Evolutionary conservation across 2,797 vertebrate species (phyloP).

Genomic region (Gymnocypris eckloni): DNA sequence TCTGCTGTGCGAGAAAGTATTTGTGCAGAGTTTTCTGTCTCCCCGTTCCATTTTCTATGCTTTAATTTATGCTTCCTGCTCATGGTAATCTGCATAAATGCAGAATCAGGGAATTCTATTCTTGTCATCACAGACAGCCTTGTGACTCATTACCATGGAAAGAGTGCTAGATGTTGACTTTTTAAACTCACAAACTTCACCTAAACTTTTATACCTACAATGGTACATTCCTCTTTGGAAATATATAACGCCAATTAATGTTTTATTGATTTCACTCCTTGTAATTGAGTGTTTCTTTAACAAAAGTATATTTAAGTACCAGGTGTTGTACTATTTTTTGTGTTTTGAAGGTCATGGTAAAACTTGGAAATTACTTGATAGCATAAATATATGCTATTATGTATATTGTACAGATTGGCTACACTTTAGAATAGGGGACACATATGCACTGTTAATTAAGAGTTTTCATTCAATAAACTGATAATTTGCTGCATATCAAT

Average conservation of each 20-base stretch:
- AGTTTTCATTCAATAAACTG: neutral
- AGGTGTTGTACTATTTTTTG: conserved; percentile 3
- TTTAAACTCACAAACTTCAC: conserved; percentile 45
- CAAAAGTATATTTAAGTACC: neutral
- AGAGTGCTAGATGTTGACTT: conserved; percentile 51
- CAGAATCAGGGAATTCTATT: conserved; percentile 57
- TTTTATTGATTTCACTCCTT: conserved; percentile 20
- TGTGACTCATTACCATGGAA: conserved; percentile 56
- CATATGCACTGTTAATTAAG: neutral
- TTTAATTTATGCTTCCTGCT: conserved; percentile 54
- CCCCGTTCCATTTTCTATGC: conserved; percentile 25
- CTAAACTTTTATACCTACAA: conserved; percentile 45
- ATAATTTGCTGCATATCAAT: neutral
- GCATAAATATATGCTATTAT: conserved; percentile 7
- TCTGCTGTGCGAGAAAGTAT: conserved; percentile 32
- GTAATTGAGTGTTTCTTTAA: neutral
- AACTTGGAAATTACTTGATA: neutral
- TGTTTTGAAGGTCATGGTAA: conserved; percentile 50
- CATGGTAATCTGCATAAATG: conserved; percentile 56
- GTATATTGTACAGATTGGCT: neutral
- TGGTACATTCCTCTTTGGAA: conserved; percentile 10
- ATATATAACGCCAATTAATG: neutral
- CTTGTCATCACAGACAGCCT: conserved; percentile 54
- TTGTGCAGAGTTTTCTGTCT: conserved; percentile 28
- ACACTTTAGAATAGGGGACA: neutral